Conservation (phyloP, 2,797 vertebrate species). For the Siniperca undulata region DNA sequence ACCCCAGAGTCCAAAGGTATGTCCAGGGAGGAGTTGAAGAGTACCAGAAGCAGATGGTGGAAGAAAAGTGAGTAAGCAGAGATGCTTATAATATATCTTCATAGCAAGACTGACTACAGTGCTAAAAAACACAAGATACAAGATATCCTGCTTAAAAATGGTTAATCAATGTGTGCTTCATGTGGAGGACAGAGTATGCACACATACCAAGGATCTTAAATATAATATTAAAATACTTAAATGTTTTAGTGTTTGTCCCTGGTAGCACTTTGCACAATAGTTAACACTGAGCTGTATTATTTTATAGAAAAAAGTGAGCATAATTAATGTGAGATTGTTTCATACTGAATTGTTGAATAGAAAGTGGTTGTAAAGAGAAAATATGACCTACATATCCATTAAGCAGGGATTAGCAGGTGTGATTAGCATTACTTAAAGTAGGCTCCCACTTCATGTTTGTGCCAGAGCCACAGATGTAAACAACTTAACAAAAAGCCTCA, state of each 20-base stretch:
- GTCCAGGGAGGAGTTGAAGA: constrained; percentile 84
- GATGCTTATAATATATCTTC: background rate
- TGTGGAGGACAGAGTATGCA: background rate
- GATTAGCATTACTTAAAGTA: constrained; percentile 38
- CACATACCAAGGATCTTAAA: background rate
- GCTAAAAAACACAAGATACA: constrained; percentile 1
- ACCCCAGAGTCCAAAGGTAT: constrained; percentile 71
- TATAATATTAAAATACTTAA: background rate
- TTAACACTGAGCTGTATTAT: background rate
- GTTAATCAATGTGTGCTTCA: background rate
- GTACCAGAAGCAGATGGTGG: constrained; percentile 85
- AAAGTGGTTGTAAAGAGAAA: constrained; percentile 22
- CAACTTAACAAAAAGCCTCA: background rate
- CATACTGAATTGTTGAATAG: constrained; percentile 13
- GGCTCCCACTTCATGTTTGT: background rate
- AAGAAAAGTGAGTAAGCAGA: constrained; percentile 85
- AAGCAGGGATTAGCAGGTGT: constrained; percentile 43
- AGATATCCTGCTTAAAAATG: background rate
- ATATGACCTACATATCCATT: constrained; percentile 50
- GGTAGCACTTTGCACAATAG: background rate
- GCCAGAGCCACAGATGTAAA: constrained; percentile 18
- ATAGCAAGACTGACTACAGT: background rate
- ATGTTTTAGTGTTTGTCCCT: background rate
- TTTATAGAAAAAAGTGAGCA: background rate
- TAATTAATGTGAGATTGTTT: background rate